Base-by-base conservation (phyloP, 2,113 vertebrate species). In the Psophia crepitans region DNA sequence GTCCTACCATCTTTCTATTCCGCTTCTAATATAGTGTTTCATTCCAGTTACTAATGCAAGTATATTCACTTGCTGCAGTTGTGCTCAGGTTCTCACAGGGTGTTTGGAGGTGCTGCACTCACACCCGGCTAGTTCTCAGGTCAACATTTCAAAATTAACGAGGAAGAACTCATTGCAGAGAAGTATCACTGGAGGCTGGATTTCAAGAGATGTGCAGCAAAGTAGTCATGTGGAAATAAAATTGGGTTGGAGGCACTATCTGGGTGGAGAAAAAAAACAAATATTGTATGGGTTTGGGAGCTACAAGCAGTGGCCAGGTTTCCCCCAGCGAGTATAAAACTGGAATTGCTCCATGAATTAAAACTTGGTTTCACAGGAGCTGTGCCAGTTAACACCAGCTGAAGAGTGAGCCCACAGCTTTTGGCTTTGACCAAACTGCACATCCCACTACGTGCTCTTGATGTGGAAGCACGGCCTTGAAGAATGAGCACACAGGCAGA, bases 211-310 rank as follows among this genome's bases (percentile, higher is more conserved):
- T 56, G 48, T 82, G 84, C 51, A 75, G 35, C 65, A 75, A 53
- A 88, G 75, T 39, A 90, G 18, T 80, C 85, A 74, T 13, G 33
- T 81, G 43, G 49, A 78, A 93, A 87, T 71, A 92, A 84, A 92
- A 83, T 22, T 49, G 41, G 5, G 35, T 22, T 91, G 74, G 65
- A 96, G 61, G 64, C 26, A 28, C 32, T 82, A 53, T 43, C 30
- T 87, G 95, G 41, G 60, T 71, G 71, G 66, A 92, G 60, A 93
- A 96, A 92, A 96, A 68, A 92, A 94, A 84, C 69, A 94, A 93
- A 89, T 57, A 24, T 43, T 71, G n/a, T 46, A 60, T 1, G 23
- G 90, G 48, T 74, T 89, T 75, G 46, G 35, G 71, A 95, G 73
- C 46, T 90, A 69, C n/a, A 79, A 87, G 32, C 23, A 79, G 48